A percentile compares a stretch with the other conserved stretches of the same genome.
These are phyloP conservation scores for Phalacrocorax pelagicus DNA, from an alignment of 2,113 vertebrate genomes.

Conservation along the genomic window DNA sequence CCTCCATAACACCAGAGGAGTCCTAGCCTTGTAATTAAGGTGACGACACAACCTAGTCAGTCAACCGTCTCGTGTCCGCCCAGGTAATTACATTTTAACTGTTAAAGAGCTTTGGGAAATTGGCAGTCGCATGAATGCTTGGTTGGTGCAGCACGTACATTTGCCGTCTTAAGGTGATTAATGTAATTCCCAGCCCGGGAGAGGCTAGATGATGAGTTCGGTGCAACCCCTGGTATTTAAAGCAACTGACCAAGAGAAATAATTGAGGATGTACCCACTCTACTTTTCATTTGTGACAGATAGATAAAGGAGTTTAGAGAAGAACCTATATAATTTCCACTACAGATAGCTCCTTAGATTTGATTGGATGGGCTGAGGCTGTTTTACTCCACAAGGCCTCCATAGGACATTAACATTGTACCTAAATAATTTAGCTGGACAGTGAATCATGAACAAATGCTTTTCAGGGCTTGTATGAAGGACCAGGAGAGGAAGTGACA, in stretches of 20 bases:
- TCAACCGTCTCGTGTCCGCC: neutral
- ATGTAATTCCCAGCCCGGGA: neutral
- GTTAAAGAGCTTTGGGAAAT: neutral
- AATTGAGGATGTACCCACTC: neutral
- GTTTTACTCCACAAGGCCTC: neutral
- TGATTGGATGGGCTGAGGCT: neutral
- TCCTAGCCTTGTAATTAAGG: neutral
- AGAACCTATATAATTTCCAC: neutral
- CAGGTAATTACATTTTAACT: slow-evolving; percentile 13
- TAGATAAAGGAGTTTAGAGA: neutral
- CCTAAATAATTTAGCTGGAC: neutral
- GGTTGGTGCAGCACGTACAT: neutral
- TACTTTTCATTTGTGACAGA: neutral
- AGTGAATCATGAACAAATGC: neutral
- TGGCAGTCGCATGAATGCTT: neutral
- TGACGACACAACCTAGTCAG: neutral
- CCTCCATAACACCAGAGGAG: neutral
- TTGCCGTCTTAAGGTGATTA: neutral
- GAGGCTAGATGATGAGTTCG: neutral
- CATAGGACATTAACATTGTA: neutral
- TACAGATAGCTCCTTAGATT: neutral
- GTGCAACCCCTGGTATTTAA: neutral
- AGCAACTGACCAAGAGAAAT: neutral
- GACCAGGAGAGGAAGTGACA: neutral
- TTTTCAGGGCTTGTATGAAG: neutral